These are phyloP conservation scores for Copsychus sechellarum DNA, from an alignment of 2,113 vertebrate species.

Conservation along the genomic window DNA sequence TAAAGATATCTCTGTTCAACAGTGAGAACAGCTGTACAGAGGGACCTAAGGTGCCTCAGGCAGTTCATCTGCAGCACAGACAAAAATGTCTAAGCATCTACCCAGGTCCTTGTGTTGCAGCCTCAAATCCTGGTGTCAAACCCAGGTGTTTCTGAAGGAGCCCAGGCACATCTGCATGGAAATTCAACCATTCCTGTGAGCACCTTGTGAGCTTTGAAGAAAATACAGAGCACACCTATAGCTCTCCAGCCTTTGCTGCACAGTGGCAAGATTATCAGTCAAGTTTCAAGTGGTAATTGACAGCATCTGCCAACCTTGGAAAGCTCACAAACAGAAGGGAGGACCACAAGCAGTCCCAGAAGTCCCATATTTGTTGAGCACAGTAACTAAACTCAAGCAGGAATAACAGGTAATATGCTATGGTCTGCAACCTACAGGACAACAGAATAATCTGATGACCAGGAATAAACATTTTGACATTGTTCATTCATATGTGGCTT, in stretches of 20 bases:
- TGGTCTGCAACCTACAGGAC: background rate
- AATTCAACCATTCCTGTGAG: background rate
- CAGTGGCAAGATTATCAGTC: background rate
- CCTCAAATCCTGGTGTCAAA: background rate
- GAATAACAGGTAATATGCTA: background rate
- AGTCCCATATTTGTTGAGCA: background rate
- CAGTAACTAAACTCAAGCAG: background rate
- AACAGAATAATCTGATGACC: background rate
- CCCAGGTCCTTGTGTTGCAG: background rate
- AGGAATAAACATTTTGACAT: background rate
- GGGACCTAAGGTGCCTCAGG: background rate
- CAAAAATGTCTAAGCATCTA: background rate
- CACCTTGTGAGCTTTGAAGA: background rate
- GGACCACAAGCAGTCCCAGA: background rate
- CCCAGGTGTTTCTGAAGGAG: background rate
- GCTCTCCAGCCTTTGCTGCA: background rate
- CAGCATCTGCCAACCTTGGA: background rate
- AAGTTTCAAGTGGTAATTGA: background rate
- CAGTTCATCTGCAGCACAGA: background rate
- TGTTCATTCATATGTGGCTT: background rate
- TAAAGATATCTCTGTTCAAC: background rate
- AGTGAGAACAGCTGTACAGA: background rate
- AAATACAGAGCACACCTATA: background rate
- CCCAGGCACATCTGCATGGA: background rate
- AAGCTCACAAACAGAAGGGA: background rate